Conservation (phyloP, 2,113 vertebrate genomes). For the Fukomys damarensis region DNA sequence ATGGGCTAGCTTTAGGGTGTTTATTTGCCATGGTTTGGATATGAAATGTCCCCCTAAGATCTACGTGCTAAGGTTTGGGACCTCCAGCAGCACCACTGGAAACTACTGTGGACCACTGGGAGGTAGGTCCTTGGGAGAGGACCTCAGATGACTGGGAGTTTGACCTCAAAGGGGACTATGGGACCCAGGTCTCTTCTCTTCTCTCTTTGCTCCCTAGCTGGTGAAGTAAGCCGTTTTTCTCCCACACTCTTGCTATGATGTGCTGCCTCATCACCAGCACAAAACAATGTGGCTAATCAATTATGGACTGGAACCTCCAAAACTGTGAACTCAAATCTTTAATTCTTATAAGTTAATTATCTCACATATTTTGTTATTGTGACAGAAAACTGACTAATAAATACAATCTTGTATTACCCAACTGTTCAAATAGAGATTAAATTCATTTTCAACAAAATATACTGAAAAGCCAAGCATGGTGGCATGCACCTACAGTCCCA, state of each 20-base stretch:
- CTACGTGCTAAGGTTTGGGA: neutral
- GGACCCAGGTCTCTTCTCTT: neutral
- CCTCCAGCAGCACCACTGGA: neutral
- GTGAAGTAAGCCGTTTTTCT: neutral
- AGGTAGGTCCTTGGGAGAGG: neutral
- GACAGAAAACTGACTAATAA: neutral
- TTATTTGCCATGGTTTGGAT: neutral
- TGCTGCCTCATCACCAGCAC: neutral
- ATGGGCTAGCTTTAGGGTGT: neutral
- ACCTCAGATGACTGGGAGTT: neutral
- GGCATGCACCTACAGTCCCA: neutral
- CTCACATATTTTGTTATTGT: neutral
- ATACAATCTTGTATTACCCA: neutral
- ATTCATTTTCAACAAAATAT: slow-evolving; percentile 41
- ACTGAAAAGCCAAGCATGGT: neutral
- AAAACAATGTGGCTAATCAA: neutral
- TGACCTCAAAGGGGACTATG: neutral
- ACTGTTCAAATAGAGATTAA: slow-evolving; percentile 10
- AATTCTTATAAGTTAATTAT: neutral
- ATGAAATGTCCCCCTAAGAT: neutral
- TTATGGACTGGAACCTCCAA: neutral
- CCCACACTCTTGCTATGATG: neutral
- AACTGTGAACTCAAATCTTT: neutral
- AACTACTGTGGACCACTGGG: neutral
- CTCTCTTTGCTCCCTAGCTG: neutral